Percentiles rank a stretch among this genome's conserved stretches.
Conservation (phyloP, 2,888 invertebrate genomes). For the Zonitis immaculata region DNA sequence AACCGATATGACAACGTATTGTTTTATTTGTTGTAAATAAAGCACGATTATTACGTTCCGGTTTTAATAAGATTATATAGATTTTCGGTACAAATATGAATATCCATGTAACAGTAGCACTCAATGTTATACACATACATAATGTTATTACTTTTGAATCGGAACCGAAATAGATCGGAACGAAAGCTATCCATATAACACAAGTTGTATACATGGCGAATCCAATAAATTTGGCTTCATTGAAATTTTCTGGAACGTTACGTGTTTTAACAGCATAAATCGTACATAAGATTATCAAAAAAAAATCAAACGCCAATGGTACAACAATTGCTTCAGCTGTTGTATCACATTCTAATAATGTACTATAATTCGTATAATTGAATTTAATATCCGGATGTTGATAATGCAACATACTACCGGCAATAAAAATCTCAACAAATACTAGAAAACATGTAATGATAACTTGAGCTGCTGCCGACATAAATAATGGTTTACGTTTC, state of each 20-base stretch:
- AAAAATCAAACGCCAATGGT: slow-evolving; percentile 67
- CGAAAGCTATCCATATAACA: slow-evolving; percentile 74
- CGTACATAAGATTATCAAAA: slow-evolving; percentile 69
- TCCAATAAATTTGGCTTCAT: slow-evolving; percentile 70
- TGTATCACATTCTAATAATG: slow-evolving; percentile 61
- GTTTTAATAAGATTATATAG: slow-evolving; percentile 69
- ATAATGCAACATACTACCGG: slow-evolving; percentile 56
- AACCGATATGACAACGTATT: slow-evolving; percentile 65
- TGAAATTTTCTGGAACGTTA: slow-evolving; percentile 78
- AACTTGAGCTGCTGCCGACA: slow-evolving; percentile 57
- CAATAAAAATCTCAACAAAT: slow-evolving; percentile 62
- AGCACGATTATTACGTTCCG: slow-evolving; percentile 71
- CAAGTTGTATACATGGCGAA: slow-evolving; percentile 79
- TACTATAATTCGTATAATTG: slow-evolving; percentile 52
- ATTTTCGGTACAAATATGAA: slow-evolving; percentile 73
- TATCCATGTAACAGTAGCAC: slow-evolving; percentile 66
- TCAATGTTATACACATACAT: slow-evolving; percentile 69
- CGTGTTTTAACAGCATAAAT: slow-evolving; percentile 72
- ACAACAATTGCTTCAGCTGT: slow-evolving; percentile 55
- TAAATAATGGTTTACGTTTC: slow-evolving; percentile 62
- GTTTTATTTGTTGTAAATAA: slow-evolving; percentile 70
- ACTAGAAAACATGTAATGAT: slow-evolving; percentile 62
- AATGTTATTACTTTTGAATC: slow-evolving; percentile 54
- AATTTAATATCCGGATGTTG: slow-evolving; percentile 58
- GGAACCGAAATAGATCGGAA: slow-evolving; percentile 71